Percentiles rank a stretch among this genome's conserved stretches.
phyloP scores from a whole-genome alignment of 2,113 vertebrate genomes.

The Pionites leucogaster region DNA sequence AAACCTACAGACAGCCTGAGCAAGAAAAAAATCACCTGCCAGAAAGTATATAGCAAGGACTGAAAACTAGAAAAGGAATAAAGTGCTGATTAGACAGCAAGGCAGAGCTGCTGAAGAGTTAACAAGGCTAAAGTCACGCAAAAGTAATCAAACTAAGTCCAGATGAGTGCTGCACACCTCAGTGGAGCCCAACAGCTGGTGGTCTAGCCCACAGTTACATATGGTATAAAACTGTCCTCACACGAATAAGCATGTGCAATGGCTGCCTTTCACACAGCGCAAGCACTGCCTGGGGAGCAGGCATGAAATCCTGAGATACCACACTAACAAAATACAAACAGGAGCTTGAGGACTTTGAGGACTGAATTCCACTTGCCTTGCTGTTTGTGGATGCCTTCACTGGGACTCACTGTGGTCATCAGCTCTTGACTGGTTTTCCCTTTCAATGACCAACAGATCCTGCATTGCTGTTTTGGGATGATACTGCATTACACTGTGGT shows the following conservation, averaged over 20 bases:
- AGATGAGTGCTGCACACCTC: slow-evolving; percentile 58
- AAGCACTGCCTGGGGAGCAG: slow-evolving; percentile 21
- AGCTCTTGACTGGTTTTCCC: not conserved
- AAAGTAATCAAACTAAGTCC: slow-evolving; percentile 59
- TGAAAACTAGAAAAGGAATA: not conserved
- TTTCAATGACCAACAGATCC: not conserved
- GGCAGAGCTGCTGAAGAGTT: slow-evolving; percentile 11
- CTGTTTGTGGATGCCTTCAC: not conserved
- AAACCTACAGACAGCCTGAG: not conserved
- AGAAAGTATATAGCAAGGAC: not conserved
- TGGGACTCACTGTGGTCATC: not conserved
- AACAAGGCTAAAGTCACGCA: slow-evolving; percentile 15
- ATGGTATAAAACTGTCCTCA: slow-evolving; percentile 55
- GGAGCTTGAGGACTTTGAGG: not conserved
- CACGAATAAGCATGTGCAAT: slow-evolving; percentile 40
- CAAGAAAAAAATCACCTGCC: not conserved
- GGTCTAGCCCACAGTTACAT: slow-evolving; percentile 39
- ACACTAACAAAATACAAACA: not conserved
- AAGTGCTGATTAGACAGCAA: not conserved
- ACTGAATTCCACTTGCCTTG: not conserved
- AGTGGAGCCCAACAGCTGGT: slow-evolving; percentile 45
- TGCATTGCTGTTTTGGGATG: not conserved
- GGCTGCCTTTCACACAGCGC: not conserved
- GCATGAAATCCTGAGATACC: not conserved
- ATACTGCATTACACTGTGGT: no score